phyloP scores from a whole-genome alignment of 2,888 invertebrate genomes.

The Napeogenes sylphis region DNA sequence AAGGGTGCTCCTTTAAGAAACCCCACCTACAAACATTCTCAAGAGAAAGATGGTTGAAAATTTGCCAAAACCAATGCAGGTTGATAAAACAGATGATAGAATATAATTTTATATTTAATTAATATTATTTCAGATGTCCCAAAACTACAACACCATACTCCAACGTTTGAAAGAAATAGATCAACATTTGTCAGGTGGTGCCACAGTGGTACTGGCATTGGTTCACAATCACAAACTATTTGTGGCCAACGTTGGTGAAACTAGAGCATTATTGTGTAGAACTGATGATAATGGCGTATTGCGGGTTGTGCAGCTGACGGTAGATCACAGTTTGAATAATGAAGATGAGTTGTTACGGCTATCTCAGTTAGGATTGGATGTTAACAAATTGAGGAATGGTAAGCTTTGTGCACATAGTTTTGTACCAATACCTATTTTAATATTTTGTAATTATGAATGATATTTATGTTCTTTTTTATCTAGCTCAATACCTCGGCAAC shows the following conservation, averaged over 20 bases:
- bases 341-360: slow-evolving; percentile 90
- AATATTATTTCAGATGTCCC: slow-evolving; percentile 50
- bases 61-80: no score
- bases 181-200: slow-evolving; percentile 87
- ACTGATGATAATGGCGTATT: slow-evolving; percentile 87
- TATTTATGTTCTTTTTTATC: not conserved
- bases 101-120: slow-evolving; percentile 5
- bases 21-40: no score
- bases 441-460: no score
- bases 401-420: slow-evolving; percentile 28
- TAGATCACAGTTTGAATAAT: slow-evolving; percentile 90
- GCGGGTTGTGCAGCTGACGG: slow-evolving; percentile 85
- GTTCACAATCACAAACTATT: slow-evolving; percentile 87
- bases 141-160: slow-evolving; percentile 72
- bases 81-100: no score
- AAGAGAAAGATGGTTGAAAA: no score
- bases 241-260: slow-evolving; percentile 88
- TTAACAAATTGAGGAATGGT: slow-evolving; percentile 82
- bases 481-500: slow-evolving; percentile 85
- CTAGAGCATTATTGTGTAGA: slow-evolving; percentile 87
- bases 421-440: no score
- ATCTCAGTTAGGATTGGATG: slow-evolving; percentile 85
- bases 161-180: slow-evolving; percentile 85
- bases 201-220: slow-evolving; percentile 89
- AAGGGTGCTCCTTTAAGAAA: no score